These are phyloP conservation scores for Drosophila fulvimacula DNA, from an alignment of 2,888 invertebrate species.

Conservation along the genomic window DNA sequence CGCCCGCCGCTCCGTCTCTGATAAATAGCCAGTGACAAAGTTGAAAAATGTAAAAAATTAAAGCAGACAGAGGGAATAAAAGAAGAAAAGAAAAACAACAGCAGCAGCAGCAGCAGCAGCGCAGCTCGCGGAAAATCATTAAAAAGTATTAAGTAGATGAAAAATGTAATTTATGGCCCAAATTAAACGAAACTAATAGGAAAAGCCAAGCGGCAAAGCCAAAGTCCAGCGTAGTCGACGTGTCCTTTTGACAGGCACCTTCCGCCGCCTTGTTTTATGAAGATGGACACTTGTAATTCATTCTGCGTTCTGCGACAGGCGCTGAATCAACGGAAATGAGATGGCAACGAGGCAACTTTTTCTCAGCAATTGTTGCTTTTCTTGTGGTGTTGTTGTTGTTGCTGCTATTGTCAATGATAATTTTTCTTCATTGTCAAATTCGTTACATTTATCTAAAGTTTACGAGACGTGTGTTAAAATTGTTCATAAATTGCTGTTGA, in stretches of 20 bases:
- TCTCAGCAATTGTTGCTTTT: slow-evolving; percentile 34
- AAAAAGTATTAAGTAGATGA: slow-evolving; percentile 79
- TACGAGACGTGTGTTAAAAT: slow-evolving; percentile 33
- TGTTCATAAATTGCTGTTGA: slow-evolving; percentile 51
- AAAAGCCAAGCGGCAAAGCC: slow-evolving; percentile 67
- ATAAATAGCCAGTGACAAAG: slow-evolving; percentile 52
- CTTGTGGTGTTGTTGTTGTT: slow-evolving; percentile 24
- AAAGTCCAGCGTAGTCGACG: slow-evolving; percentile 38
- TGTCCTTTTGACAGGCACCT: slow-evolving; percentile 78
- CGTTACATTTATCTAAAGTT: slow-evolving; percentile 34
- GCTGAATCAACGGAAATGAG: slow-evolving; percentile 79
- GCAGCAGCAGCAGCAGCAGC: neutral
- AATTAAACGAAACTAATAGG: slow-evolving; percentile 78
- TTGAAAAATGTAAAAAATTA: slow-evolving; percentile 40
- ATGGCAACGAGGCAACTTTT: slow-evolving; percentile 61
- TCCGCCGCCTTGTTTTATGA: slow-evolving; percentile 79
- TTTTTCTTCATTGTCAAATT: slow-evolving; percentile 53
- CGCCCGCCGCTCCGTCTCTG: neutral
- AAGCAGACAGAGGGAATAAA: neutral
- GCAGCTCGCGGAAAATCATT: slow-evolving; percentile 64
- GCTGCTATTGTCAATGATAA: slow-evolving; percentile 49
- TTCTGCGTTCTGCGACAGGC: slow-evolving; percentile 66
- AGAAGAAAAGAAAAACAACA: slow-evolving; percentile 1
- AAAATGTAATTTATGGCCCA: slow-evolving; percentile 78
- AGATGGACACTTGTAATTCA: slow-evolving; percentile 80